phyloP scores from a whole-genome alignment of 2,888 invertebrate genomes.

The Cantharis nigra region DNA sequence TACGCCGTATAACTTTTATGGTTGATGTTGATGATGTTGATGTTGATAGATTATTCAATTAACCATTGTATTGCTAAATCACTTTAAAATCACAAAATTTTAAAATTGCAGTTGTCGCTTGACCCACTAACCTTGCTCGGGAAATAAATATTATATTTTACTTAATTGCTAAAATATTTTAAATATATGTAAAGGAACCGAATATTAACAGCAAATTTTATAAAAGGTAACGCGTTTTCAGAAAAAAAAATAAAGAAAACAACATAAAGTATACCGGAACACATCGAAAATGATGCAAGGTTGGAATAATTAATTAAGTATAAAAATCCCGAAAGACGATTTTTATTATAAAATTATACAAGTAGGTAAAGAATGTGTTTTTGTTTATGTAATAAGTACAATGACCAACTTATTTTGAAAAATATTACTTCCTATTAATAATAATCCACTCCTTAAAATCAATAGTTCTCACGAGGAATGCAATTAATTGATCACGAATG shows the following conservation, averaged over 20 bases:
- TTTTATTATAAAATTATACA: background rate
- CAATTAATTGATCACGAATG: background rate
- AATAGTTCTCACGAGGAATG: background rate
- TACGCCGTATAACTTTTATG: background rate
- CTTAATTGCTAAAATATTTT: background rate
- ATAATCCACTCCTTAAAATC: background rate
- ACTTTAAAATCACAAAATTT: background rate
- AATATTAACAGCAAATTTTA: background rate
- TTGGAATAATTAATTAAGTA: background rate
- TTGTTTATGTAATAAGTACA: background rate
- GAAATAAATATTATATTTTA: background rate
- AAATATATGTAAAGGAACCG: background rate
- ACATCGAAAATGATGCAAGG: background rate
- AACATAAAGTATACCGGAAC: background rate
- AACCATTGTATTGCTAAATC: background rate
- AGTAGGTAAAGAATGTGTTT: background rate
- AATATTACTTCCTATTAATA: background rate
- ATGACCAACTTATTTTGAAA: background rate
- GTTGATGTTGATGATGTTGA: too few relatives aligned
- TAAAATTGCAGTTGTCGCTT: background rate
- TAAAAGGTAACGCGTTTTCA: background rate
- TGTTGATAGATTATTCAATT: background rate
- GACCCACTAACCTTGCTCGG: background rate
- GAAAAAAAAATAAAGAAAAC: background rate
- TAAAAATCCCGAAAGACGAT: background rate